These are phyloP conservation scores for Thalassophryne amazonica DNA, from an alignment of 2,797 vertebrate genomes.

Conservation along the genomic window DNA sequence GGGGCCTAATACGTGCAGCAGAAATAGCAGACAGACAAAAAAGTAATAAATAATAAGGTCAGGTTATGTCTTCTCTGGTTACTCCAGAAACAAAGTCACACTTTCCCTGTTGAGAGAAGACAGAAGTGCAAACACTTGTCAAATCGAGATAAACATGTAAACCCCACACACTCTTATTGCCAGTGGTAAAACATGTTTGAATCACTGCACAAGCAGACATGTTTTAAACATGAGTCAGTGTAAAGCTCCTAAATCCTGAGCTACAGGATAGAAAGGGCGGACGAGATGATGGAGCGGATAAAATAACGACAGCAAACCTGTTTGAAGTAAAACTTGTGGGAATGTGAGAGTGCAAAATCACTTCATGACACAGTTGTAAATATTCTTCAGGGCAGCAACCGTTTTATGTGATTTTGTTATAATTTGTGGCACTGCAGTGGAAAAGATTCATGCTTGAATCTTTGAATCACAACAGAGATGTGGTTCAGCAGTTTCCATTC, in stretches of 20 bases:
- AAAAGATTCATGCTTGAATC: too few species aligned
- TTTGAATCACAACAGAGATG: too few species aligned
- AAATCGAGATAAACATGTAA: conserved; percentile 4
- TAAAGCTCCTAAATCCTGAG: background rate
- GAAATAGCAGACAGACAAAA: too few species aligned
- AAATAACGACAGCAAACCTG: background rate
- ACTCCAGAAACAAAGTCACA: background rate
- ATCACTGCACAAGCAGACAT: background rate
- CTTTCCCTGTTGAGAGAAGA: background rate
- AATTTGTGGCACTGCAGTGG: background rate
- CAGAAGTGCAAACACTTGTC: background rate
- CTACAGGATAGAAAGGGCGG: background rate
- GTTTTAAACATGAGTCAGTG: background rate
- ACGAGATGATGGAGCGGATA: background rate
- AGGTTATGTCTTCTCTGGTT: too few species aligned
- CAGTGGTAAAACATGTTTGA: background rate
- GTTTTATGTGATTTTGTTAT: background rate
- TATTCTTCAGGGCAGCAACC: background rate
- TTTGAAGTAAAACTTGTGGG: background rate
- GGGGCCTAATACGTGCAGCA: too few species aligned
- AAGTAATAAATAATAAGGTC: too few species aligned
- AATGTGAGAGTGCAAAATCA: background rate
- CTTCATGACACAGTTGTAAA: background rate
- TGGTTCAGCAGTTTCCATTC: too few species aligned
- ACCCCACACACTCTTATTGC: background rate